These are phyloP conservation scores for Aphelenchoides fujianensis DNA, from an alignment of 1,140 invertebrate species.

Conservation along the genomic window DNA sequence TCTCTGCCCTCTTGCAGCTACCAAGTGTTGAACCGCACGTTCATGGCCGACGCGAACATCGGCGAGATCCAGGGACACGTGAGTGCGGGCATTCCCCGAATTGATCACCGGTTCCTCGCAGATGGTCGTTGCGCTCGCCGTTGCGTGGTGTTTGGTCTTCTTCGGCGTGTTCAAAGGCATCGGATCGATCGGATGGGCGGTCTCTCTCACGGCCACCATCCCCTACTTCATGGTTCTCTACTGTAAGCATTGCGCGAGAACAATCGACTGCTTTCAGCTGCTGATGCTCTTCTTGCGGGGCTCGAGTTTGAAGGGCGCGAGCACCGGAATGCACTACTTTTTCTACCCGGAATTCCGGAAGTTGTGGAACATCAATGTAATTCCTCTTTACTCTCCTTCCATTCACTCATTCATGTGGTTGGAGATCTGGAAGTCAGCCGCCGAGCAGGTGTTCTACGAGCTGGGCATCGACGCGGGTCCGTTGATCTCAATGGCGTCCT, in stretches of 20 bases:
- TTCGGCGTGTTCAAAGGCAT: slow-evolving; percentile 60
- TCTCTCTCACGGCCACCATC: slow-evolving; percentile 45
- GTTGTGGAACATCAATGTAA: slow-evolving; percentile 47
- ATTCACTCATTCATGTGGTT: slow-evolving; percentile 2
- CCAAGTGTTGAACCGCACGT: slow-evolving; percentile 56
- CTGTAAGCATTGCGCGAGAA: too few relatives aligned
- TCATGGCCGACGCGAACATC: slow-evolving; percentile 33
- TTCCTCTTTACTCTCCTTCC: neutral
- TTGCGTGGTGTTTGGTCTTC: slow-evolving; percentile 59
- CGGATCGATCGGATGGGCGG: slow-evolving; percentile 59
- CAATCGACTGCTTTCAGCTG: slow-evolving; percentile 41
- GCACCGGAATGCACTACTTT: slow-evolving; percentile 42
- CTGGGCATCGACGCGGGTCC: slow-evolving; percentile 59
- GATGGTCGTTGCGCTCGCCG: slow-evolving; percentile 45
- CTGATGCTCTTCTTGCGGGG: slow-evolving; percentile 55
- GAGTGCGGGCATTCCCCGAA: too few relatives aligned
- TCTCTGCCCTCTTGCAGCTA: slow-evolving; percentile 32
- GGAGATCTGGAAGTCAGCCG: slow-evolving; percentile 58
- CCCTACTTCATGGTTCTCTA: slow-evolving; percentile 33
- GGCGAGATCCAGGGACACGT: slow-evolving; percentile 43
- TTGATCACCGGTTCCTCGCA: too few relatives aligned
- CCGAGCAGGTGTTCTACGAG: slow-evolving; percentile 59
- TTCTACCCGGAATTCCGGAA: slow-evolving; percentile 45
- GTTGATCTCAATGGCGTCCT: slow-evolving; percentile 56
- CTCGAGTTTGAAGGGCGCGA: slow-evolving; percentile 49